Percentiles rank a stretch among this genome's conserved stretches.
Evolutionary conservation across 2,797 vertebrate genomes (phyloP).

Genomic region (Gymnothorax javanicus): DNA sequence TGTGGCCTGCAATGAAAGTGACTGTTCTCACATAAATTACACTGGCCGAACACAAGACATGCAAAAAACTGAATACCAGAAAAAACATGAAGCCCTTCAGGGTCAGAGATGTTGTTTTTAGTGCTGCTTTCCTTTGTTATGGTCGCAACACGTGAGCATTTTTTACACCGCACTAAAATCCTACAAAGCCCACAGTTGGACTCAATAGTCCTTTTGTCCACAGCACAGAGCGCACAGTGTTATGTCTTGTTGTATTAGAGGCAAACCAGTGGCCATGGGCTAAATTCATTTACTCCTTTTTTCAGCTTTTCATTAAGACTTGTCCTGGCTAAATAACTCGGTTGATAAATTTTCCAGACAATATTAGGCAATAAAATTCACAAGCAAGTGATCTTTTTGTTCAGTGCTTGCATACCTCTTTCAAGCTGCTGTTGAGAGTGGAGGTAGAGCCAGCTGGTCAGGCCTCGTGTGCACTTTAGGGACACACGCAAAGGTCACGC

Average conservation of each 20-base stretch:
- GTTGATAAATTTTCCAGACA: slow-evolving; percentile 1
- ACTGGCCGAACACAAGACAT: slow-evolving; percentile 37
- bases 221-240: slow-evolving; percentile 5
- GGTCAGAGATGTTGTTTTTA: slow-evolving; percentile 33
- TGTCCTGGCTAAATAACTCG: background rate
- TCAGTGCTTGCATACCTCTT: background rate
- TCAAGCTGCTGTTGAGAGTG: background rate
- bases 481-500: slow-evolving; percentile 15
- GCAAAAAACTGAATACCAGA: slow-evolving; percentile 34
- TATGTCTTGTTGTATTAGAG: slow-evolving; percentile 24
- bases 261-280: slow-evolving; percentile 20
- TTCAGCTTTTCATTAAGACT: slow-evolving; percentile 1
- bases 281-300: slow-evolving; percentile 9
- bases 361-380: background rate
- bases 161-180: slow-evolving; percentile 43
- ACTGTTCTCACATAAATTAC: slow-evolving; percentile 41
- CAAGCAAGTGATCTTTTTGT: background rate
- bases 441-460: background rate
- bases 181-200: slow-evolving; percentile 45
- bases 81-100: slow-evolving; percentile 40
- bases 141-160: slow-evolving; percentile 50
- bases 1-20: slow-evolving; percentile 17
- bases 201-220: slow-evolving; percentile 57
- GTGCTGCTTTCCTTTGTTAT: slow-evolving; percentile 43
- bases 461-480: background rate